Evolutionary conservation across 1,140 invertebrate species (phyloP), one percentile per base, ranked within the genome.

Genomic region (Ips nitidus): DNA sequence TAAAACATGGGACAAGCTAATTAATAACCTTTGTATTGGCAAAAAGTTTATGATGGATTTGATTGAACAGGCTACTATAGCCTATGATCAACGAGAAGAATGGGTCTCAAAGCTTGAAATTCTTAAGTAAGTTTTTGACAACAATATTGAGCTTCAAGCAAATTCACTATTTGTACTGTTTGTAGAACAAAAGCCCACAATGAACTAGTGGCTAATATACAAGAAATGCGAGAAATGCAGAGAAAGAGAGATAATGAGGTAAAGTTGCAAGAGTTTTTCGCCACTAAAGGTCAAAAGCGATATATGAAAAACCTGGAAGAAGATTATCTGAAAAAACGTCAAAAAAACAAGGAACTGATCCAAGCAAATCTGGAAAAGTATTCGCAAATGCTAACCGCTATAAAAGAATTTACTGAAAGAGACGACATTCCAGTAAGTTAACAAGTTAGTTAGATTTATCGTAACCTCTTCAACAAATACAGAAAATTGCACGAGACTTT

Each of bases 1-100:
- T 52, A 73, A 73, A 38, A 71, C 67, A 41, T 76, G 92, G 86
- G 86, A 88, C 72, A 88, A 88, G 73, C 84, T 94, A 66, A 86
- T 91, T 7, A 87, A 87, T 3, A 87, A 91, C 66, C 81, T 94
- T 38, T 87, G 87, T 74, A 84, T 86, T n/a, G 90, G 90, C 3
- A 92, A 92, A 73, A 86, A 88, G 42, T 84, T 91, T 65, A 93
- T 94, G 75, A 85, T 90, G 71, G 91, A 94, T 74, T 81, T 94
- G n/a, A 92, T 95, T 60, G 93, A 95, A 72, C 89, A 92, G 76
- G 91, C 93, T 0, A 95, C 92, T 2, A 82, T 90, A 42, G 89
- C 93, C 1, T 95, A 94, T 78, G 93, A 95, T 82, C 90, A 93
- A 78, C 84, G 94, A 2, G 93, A 95, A 78, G 93, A 94, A 75